Base-by-base conservation (phyloP, 2,113 vertebrate species). In the Pelodiscus sinensis region DNA sequence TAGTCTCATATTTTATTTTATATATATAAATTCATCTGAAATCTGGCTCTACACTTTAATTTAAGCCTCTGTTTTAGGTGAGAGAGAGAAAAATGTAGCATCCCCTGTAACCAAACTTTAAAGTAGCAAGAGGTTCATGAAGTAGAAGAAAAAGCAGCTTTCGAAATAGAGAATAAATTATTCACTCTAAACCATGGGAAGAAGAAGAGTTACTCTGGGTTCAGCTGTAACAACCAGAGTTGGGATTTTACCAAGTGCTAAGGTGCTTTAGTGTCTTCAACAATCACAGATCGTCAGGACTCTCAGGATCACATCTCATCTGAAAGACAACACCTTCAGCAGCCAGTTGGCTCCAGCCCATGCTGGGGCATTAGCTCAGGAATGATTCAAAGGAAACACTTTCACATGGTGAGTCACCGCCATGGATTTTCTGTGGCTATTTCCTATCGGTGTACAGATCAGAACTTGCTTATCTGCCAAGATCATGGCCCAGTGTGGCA, bases 401-500 rank as follows among this genome's bases (percentile, higher is more conserved):
- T 88, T 90, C 54, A 84, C 24, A 19, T 87, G 86, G 81, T 91
- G 91, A 95, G 73, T 89, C 94, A 93, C 89, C 92, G 85, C 52
- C 52, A 56, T 57, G 35, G 8, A 13, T 65, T 96, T 93, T 89
- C 90, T 4, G 1, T 51, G 75, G 65, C 83, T 81, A 57, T 87
- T 88, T 95, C 90, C 95, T 60, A 75, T 88, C 80, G 50, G 81
- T 89, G 85, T 78, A 81, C 89, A 82, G 51, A 93, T 44, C 87
- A 62, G 78, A 44, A 55, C 77, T 82, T 92, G 58, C 95, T 96
- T 94, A 87, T 95, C 85, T 77, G 83, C 84, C 77, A 0, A 77
- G 65, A 87, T 84, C 88, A 84, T 85, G 56, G 85, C 94, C 86
- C 83, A 77, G 84, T 50, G 6, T 2, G 8, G 85, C 86, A 91